Conservation (phyloP, 2,888 invertebrate genomes). For the Spodoptera littoralis region DNA sequence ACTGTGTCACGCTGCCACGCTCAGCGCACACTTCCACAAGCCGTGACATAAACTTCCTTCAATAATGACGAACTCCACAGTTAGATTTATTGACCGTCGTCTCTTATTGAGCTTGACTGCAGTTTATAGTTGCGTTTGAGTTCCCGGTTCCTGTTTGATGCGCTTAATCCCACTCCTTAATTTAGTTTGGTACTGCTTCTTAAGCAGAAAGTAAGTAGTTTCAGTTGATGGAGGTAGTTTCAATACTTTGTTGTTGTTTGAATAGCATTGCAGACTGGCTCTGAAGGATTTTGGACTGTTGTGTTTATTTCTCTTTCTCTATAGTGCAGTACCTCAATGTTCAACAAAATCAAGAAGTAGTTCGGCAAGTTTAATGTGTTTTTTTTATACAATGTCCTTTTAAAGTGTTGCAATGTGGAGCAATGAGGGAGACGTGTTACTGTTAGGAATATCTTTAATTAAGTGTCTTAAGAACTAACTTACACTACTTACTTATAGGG, state of each 20-base stretch:
- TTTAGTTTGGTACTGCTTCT: slow-evolving; percentile 30
- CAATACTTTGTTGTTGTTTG: slow-evolving; percentile 8
- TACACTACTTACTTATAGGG: no score
- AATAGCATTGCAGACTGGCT: background rate
- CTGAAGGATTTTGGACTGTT: no score
- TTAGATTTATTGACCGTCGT: slow-evolving; percentile 47
- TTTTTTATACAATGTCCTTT: no score
- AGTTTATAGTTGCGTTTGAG: slow-evolving; percentile 39
- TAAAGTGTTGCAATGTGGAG: no score
- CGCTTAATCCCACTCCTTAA: slow-evolving; percentile 25
- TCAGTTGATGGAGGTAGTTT: slow-evolving; percentile 17
- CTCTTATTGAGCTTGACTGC: slow-evolving; percentile 52
- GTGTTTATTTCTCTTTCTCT: no score
- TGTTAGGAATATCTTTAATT: no score
- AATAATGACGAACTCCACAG: slow-evolving; percentile 55
- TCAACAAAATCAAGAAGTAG: background rate
- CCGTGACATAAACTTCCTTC: slow-evolving; percentile 69
- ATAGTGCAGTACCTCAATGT: background rate
- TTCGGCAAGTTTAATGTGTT: no score
- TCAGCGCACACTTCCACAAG: slow-evolving; percentile 16
- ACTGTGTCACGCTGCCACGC: slow-evolving; percentile 16
- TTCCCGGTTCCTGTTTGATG: slow-evolving; percentile 29
- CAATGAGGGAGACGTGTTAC: no score
- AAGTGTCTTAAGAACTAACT: no score
- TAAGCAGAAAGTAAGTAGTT: slow-evolving; percentile 10